phyloP scores from a whole-genome alignment of 2,888 invertebrate genomes.

The Caradrina kadenii region DNA sequence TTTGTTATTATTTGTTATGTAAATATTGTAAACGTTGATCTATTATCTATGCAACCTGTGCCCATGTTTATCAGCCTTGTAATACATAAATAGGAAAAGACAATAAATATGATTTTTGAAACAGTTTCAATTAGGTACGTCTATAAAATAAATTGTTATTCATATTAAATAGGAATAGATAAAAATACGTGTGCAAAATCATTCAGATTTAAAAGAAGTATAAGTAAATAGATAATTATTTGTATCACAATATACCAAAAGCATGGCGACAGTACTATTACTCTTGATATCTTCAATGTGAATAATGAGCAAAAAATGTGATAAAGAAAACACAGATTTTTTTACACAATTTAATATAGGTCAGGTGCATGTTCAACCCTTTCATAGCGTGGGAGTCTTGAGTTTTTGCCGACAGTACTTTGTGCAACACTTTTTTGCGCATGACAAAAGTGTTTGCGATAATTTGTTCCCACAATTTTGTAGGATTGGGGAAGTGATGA shows the following conservation, averaged over 20 bases:
- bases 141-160: background rate
- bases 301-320: constrained; percentile 86
- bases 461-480: constrained; percentile 89
- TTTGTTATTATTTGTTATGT: constrained; percentile 66
- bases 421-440: constrained; percentile 85
- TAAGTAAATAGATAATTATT: background rate
- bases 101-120: background rate
- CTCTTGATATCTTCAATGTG: constrained; percentile 76
- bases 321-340: constrained; percentile 80
- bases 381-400: constrained; percentile 88
- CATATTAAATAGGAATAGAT: background rate
- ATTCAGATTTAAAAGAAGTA: background rate
- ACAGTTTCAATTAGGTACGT: background rate
- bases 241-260: constrained; percentile 23
- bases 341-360: constrained; percentile 86
- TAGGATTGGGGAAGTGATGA: constrained; percentile 86
- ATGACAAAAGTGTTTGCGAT: constrained; percentile 87
- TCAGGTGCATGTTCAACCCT: constrained; percentile 90
- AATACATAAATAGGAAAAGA: constrained; percentile 7
- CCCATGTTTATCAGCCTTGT: constrained; percentile 25
- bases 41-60: constrained; percentile 56
- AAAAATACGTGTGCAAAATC: background rate
- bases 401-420: constrained; percentile 79
- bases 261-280: constrained; percentile 74
- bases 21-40: constrained; percentile 53